Evolutionary conservation across 1,140 invertebrate genomes (phyloP).

Genomic region (Sminthurinus signatus): DNA sequence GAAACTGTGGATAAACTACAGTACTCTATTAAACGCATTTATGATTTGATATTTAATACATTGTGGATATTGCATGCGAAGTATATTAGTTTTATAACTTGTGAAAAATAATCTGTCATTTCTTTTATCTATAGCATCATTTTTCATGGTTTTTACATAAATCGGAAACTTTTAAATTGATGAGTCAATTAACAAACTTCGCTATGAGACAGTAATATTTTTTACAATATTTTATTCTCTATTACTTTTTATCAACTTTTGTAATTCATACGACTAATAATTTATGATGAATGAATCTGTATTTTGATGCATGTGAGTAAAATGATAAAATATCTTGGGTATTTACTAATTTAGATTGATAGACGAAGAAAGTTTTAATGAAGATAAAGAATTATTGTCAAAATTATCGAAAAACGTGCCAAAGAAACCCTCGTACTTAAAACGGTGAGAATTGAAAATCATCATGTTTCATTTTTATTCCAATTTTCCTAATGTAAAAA

Average conservation of each 20-base stretch:
- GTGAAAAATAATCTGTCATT: slow-evolving; percentile 11
- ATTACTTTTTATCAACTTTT: too few relatives aligned
- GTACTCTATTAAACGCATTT: neutral
- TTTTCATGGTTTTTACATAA: slow-evolving; percentile 88
- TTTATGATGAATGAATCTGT: too few relatives aligned
- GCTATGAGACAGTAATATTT: slow-evolving; percentile 81
- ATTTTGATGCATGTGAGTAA: too few relatives aligned
- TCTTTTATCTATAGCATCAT: slow-evolving; percentile 57
- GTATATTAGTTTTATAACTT: too few relatives aligned
- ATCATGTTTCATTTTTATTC: too few relatives aligned
- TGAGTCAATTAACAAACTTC: slow-evolving; percentile 93
- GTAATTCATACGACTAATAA: too few relatives aligned
- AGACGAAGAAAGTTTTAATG: slow-evolving; percentile 76
- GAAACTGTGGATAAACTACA: neutral
- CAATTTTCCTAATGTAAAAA: too few relatives aligned
- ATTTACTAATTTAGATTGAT: slow-evolving; percentile 56
- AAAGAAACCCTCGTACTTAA: slow-evolving; percentile 79
- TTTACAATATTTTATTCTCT: neutral
- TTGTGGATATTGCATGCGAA: too few relatives aligned
- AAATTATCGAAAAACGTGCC: slow-evolving; percentile 79
- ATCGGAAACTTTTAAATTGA: slow-evolving; percentile 79
- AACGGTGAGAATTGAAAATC: slow-evolving; percentile 51
- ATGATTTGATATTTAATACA: neutral
- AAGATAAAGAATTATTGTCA: slow-evolving; percentile 70
- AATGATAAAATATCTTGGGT: too few relatives aligned